These are phyloP conservation scores for Artibeus jamaicensis DNA, from an alignment of 2,797 vertebrate genomes.

Conservation along the genomic window DNA sequence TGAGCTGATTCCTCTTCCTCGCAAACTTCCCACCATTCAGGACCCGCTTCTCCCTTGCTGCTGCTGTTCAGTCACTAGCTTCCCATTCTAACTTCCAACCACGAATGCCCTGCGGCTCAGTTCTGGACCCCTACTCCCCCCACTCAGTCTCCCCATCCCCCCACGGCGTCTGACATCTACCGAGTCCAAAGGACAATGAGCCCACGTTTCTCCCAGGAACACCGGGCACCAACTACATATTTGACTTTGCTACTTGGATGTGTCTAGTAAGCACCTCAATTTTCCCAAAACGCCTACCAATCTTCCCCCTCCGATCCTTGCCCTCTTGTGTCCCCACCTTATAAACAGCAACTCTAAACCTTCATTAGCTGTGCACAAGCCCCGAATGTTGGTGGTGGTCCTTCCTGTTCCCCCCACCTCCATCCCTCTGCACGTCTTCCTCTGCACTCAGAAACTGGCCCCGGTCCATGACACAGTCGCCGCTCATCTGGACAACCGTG, in stretches of 20 bases:
- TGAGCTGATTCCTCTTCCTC: not conserved
- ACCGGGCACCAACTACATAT: not conserved
- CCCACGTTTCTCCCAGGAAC: not conserved
- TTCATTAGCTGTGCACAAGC: not conserved
- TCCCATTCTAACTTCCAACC: not conserved
- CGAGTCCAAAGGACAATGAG: not conserved
- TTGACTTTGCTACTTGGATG: not conserved
- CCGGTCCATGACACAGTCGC: rapidly evolving
- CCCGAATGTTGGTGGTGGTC: not conserved
- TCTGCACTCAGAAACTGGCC: not conserved
- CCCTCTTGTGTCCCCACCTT: not conserved
- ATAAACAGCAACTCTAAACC: not conserved
- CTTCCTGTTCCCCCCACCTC: not conserved
- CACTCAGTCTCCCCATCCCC: not conserved
- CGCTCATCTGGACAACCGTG: not conserved
- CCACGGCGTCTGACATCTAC: not conserved
- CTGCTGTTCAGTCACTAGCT: not conserved
- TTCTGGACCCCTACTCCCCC: not conserved
- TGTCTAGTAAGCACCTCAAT: not conserved
- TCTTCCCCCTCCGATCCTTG: not conserved
- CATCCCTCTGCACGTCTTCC: not conserved
- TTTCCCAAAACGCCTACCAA: not conserved
- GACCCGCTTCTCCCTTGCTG: not conserved
- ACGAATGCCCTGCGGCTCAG: not conserved
- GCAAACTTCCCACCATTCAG: not conserved